These are phyloP conservation scores for Rotaria sp. DNA, from an alignment of 2,888 invertebrate species.

Conservation along the genomic window DNA sequence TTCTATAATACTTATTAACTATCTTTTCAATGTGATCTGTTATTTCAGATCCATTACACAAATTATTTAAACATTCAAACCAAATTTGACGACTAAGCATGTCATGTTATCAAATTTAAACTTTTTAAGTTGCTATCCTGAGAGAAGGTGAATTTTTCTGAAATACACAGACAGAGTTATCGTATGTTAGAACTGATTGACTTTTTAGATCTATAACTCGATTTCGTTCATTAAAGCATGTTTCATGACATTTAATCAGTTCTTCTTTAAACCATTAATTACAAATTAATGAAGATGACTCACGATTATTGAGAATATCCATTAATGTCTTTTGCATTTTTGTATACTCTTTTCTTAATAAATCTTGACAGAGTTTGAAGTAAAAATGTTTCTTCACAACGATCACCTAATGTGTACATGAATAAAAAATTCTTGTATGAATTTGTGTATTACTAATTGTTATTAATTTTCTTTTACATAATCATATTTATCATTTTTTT, in stretches of 20 bases:
- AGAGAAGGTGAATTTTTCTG: not conserved
- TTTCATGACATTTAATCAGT: not conserved
- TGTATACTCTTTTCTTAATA: not conserved
- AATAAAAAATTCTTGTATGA: not conserved
- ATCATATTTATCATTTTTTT: not conserved
- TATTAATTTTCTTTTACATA: not conserved
- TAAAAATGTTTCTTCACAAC: not conserved
- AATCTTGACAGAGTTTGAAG: not conserved
- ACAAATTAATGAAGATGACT: not conserved
- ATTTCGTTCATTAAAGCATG: not conserved
- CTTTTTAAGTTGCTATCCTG: not conserved
- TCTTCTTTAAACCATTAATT: not conserved
- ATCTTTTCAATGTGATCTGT: not conserved
- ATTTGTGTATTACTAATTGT: not conserved
- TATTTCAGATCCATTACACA: not conserved
- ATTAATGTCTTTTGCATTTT: not conserved
- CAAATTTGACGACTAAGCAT: not conserved
- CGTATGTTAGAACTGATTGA: not conserved
- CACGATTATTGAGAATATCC: not conserved
- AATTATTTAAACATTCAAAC: not conserved
- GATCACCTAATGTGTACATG: not conserved
- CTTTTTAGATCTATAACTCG: not conserved
- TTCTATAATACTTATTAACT: not conserved
- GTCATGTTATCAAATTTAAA: not conserved
- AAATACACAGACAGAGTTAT: not conserved